A percentile compares a stretch with the other conserved stretches of the same genome.
These are phyloP conservation scores for Schizaphis graminum DNA, from an alignment of 2,888 invertebrate species.

Conservation along the genomic window DNA sequence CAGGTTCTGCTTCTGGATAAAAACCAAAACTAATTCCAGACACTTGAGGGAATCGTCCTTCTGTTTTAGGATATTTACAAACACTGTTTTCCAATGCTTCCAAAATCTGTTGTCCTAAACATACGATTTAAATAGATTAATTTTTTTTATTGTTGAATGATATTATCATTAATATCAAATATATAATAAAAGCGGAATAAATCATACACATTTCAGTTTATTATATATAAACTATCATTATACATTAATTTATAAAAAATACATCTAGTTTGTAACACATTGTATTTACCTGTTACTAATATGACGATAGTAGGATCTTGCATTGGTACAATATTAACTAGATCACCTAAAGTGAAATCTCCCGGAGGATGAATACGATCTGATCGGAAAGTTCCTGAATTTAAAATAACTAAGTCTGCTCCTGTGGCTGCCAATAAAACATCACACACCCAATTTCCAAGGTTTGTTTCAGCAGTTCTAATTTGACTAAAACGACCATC, in stretches of 20 bases:
- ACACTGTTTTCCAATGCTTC: slow-evolving; percentile 87
- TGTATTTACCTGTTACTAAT: slow-evolving; percentile 76
- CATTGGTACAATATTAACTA: slow-evolving; percentile 88
- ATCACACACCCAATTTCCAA: slow-evolving; percentile 88
- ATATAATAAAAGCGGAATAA: background rate
- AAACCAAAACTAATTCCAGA: slow-evolving; percentile 84
- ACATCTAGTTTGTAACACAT: background rate
- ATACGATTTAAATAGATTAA: slow-evolving; percentile 43
- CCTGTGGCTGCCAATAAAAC: slow-evolving; percentile 87
- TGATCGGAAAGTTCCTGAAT: slow-evolving; percentile 88
- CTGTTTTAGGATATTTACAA: slow-evolving; percentile 86
- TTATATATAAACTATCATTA: background rate
- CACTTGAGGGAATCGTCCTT: slow-evolving; percentile 90
- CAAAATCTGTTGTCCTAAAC: slow-evolving; percentile 77
- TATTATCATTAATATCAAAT: background rate
- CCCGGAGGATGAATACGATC: slow-evolving; percentile 85
- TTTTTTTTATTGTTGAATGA: background rate
- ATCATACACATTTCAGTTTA: background rate
- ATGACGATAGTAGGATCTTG: slow-evolving; percentile 85
- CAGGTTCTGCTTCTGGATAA: slow-evolving; percentile 79
- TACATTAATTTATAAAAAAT: too few species aligned
- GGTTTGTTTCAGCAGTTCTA: slow-evolving; percentile 87
- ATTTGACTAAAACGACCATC: slow-evolving; percentile 88
- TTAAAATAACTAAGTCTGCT: slow-evolving; percentile 87
- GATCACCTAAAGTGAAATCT: slow-evolving; percentile 86